Base-by-base conservation (phyloP, 2,888 invertebrate genomes). In the Diarsia dahlii region DNA sequence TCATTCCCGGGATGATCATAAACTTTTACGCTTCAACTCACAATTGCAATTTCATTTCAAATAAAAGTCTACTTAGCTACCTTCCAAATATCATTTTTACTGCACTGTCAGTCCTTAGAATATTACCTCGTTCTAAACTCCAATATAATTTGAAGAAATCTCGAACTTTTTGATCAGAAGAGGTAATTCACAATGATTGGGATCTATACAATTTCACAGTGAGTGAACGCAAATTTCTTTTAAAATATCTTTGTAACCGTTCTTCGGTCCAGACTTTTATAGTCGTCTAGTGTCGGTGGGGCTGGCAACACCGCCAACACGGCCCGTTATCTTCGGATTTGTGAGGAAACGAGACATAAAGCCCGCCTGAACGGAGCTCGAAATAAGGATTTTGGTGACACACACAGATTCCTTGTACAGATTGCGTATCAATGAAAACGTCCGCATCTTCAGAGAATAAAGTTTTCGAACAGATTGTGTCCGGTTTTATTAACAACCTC, bases 271-370 rank as follows among this genome's bases (percentile, higher is more conserved):
- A 89, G 90, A 89, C 85, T 89, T 91, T 90, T 90, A 87, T 85
- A 86, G 86, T 84, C 80, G 88, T 79, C 88, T 88, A 88, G 87
- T 87, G 87, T 86, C 82, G 80, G 77, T 68, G 80, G 82, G 78
- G 84, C 82, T 89, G 87, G 89, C 90, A 88, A 88, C 89, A 88
- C 84, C 88, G 88, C 89, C 90, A 88, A 88, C 89, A 88, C 84
- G 88, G 74, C 81, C 89, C 87, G 91, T 90, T 93, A 93, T 92
- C 93, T 92, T 87, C 89, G 92, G 93, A 94, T 94, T 94, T 93
- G 91, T 92, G 90, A 91, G 89, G 88, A 91, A 93, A 93, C 91
- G 92, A 92, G 92, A 93, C 92, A 89, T 91, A 93, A 92, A 93
- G 91, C 93, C 89, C 85, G 88, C 88, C 89, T 90, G 89, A 91